Conservation (phyloP, 1,140 invertebrate genomes). For the Neotoxoptera formosana region DNA sequence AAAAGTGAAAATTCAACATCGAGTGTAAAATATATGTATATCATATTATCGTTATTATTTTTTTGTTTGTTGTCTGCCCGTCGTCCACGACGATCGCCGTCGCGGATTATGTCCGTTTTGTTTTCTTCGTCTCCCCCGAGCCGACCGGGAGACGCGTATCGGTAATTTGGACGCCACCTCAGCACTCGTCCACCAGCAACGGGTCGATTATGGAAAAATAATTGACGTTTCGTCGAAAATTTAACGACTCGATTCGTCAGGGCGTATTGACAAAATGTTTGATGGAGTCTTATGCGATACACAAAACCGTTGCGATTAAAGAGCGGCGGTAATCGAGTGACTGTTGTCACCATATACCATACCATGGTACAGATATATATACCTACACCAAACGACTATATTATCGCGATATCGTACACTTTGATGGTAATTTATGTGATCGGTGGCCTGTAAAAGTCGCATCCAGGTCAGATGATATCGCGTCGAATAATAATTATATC, state of each 20-base stretch:
- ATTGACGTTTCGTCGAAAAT: not conserved
- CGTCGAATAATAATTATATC: not conserved
- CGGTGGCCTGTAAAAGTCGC: slow-evolving; percentile 43
- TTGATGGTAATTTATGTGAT: slow-evolving; percentile 40
- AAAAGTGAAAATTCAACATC: slow-evolving; percentile 38
- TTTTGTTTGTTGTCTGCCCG: not conserved
- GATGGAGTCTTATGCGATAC: not conserved
- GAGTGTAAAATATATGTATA: not conserved
- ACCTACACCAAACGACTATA: not conserved
- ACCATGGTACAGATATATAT: not conserved
- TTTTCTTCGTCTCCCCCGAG: not conserved
- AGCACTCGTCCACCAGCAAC: not conserved
- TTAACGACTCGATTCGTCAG: slow-evolving; percentile 24
- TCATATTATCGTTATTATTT: not conserved
- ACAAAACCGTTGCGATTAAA: not conserved
- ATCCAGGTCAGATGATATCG: slow-evolving; percentile 3
- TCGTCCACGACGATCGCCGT: not conserved
- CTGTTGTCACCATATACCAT: not conserved
- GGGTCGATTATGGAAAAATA: not conserved
- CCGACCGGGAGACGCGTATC: not conserved
- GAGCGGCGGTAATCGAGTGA: not conserved
- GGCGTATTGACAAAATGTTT: not conserved
- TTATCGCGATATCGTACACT: not conserved
- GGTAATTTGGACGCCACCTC: not conserved
- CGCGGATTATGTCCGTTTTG: not conserved